Evolutionary conservation across 2,888 invertebrate genomes (phyloP).

Genomic region (Troilus luridus): DNA sequence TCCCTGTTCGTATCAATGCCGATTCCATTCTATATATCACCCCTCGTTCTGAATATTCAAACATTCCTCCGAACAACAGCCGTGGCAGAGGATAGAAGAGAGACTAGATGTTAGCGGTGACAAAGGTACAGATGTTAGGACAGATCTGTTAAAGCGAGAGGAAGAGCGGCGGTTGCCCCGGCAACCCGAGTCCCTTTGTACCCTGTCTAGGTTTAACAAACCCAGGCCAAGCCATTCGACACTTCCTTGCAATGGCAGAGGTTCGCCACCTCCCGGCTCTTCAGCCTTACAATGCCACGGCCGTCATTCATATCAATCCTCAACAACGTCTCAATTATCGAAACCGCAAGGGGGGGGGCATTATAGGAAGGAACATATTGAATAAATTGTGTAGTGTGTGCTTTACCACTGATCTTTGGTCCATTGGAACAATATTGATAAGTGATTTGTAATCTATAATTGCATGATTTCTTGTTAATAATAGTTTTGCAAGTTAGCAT

Average conservation of each 20-base stretch:
- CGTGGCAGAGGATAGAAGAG: not conserved
- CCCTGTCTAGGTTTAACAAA: slow-evolving; percentile 13
- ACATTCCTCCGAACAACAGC: not conserved
- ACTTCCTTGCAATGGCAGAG: slow-evolving; percentile 31
- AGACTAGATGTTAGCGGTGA: not conserved
- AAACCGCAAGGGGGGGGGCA: not conserved
- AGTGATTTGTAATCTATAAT: too few species aligned
- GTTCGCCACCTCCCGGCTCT: slow-evolving; percentile 17
- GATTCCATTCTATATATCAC: not conserved
- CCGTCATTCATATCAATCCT: not conserved
- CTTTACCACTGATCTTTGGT: too few species aligned
- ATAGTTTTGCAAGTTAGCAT: too few species aligned
- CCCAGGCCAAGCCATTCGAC: slow-evolving; percentile 27
- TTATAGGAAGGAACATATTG: not conserved
- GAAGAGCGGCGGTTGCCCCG: slow-evolving; percentile 22
- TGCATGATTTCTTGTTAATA: too few species aligned
- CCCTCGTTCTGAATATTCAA: not conserved
- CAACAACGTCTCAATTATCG: not conserved
- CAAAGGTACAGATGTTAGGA: slow-evolving; percentile 30
- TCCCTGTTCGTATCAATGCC: not conserved
- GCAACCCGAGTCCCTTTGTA: slow-evolving; percentile 41
- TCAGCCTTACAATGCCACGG: not conserved
- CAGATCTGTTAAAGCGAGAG: slow-evolving; percentile 38
- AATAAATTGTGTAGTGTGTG: too few species aligned
- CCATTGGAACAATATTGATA: too few species aligned